Percentiles rank a stretch among this genome's conserved stretches.
These are phyloP conservation scores for Sterna hirundo DNA, from an alignment of 2,113 vertebrate species.

Conservation along the genomic window DNA sequence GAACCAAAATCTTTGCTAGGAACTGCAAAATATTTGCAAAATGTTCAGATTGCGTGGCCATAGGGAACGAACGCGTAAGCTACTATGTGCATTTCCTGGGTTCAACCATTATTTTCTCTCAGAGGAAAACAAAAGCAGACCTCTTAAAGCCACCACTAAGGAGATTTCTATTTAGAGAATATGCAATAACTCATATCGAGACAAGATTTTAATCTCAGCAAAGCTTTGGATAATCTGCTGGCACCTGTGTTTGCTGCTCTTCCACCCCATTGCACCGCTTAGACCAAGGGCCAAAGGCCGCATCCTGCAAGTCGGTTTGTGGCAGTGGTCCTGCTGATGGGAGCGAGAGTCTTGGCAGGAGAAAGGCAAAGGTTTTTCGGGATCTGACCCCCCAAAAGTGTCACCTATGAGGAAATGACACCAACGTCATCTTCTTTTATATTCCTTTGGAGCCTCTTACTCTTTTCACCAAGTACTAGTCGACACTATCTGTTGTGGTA, in stretches of 20 bases:
- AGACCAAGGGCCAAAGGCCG: slow-evolving; percentile 2
- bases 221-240: slow-evolving; percentile 66
- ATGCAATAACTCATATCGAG: slow-evolving; percentile 68
- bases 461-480: background rate
- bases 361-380: background rate
- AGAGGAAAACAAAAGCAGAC: slow-evolving; percentile 32
- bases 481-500: background rate
- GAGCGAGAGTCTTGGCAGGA: background rate
- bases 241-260: slow-evolving; percentile 61
- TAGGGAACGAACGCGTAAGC: background rate
- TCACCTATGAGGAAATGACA: background rate
- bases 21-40: background rate
- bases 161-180: slow-evolving; percentile 67
- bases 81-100: background rate
- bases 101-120: background rate
- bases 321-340: background rate
- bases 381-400: background rate
- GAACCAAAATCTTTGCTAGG: background rate
- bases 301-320: background rate
- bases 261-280: slow-evolving; percentile 24
- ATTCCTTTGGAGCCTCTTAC: background rate
- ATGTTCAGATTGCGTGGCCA: background rate
- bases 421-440: background rate
- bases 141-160: slow-evolving; percentile 58
- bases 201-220: slow-evolving; percentile 70